Conservation (phyloP, 2,797 vertebrate genomes). For the Hirundo rustica region DNA sequence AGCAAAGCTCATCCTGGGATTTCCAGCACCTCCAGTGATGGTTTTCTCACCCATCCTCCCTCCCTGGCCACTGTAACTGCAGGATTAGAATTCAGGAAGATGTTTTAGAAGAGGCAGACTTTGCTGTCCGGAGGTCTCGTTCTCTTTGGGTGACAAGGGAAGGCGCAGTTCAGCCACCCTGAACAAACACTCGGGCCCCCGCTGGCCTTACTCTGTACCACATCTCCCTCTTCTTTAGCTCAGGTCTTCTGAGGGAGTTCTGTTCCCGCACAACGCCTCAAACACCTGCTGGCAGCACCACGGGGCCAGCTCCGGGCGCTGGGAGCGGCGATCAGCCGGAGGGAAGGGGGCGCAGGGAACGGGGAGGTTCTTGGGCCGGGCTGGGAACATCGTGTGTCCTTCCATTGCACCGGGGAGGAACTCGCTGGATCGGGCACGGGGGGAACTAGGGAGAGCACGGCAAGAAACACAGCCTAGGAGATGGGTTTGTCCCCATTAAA, state of each 20-base stretch:
- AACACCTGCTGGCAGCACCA: not conserved
- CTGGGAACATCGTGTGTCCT: accelerated
- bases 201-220: not conserved
- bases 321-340: not conserved
- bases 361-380: accelerated
- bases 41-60: not conserved
- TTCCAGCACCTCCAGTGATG: not conserved
- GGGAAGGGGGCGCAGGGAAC: not conserved
- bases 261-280: not conserved
- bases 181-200: accelerated
- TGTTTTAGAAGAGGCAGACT: not conserved
- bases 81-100: accelerated
- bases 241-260: not conserved
- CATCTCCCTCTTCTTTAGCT: not conserved
- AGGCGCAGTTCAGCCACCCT: not conserved
- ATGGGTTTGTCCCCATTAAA: accelerated
- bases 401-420: not conserved
- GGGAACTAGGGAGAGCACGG: not conserved
- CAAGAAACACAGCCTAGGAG: not conserved
- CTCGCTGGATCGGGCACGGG: accelerated
- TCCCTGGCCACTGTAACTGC: not conserved
- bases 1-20: accelerated
- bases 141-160: not conserved
- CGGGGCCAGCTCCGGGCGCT: accelerated
- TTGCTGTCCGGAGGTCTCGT: not conserved